Conservation (phyloP, 2,113 vertebrate species). For the Calyptomena viridis region DNA sequence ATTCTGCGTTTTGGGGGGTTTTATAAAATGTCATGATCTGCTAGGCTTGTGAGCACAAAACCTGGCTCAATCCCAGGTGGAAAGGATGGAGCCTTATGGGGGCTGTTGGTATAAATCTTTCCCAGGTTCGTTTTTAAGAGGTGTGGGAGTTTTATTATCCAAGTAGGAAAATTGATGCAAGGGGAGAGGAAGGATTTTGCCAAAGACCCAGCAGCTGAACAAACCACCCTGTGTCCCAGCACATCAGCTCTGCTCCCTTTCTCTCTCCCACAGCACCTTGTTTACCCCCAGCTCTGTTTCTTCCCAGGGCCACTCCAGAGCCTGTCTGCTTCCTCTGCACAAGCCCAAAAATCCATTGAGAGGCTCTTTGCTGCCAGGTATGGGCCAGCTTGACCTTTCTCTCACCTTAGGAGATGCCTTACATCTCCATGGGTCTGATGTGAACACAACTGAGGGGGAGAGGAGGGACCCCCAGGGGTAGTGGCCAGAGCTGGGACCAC, state of each 20-base stretch:
- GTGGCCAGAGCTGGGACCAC: accelerated
- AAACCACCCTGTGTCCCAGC: accelerated
- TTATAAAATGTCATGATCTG: not conserved
- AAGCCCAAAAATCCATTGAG: conserved; percentile 83
- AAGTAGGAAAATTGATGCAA: not conserved
- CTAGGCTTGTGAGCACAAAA: not conserved
- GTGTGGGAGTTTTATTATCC: not conserved
- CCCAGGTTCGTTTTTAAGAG: not conserved
- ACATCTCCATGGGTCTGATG: accelerated
- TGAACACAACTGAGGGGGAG: not conserved
- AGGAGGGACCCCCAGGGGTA: not conserved
- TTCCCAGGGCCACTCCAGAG: conserved; percentile 78
- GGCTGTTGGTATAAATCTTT: not conserved
- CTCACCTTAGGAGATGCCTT: not conserved
- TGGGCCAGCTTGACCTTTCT: not conserved
- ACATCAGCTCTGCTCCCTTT: accelerated
- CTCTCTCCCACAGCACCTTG: not conserved
- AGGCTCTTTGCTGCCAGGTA: conserved; percentile 88
- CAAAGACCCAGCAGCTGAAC: not conserved
- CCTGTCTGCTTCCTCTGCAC: conserved; percentile 79
- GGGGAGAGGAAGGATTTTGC: not conserved
- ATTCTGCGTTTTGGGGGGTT: not conserved
- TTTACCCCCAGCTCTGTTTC: not conserved
- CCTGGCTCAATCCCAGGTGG: not conserved
- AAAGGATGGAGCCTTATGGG: not conserved